phyloP scores from a whole-genome alignment of 92 coral and sea anemone species.

The Palythoa grandiflora region DNA sequence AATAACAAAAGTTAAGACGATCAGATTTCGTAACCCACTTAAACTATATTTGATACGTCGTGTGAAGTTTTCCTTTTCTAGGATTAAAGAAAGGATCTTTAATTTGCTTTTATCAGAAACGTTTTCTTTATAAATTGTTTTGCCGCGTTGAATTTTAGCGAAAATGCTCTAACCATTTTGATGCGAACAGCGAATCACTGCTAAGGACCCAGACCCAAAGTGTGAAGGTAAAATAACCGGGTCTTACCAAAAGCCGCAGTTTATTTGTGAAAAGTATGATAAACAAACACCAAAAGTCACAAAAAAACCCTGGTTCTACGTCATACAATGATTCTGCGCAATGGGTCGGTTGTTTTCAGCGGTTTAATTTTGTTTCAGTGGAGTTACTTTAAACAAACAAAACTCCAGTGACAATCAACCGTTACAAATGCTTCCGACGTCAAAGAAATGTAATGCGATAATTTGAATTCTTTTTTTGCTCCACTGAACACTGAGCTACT shows the following conservation, averaged over 20 bases:
- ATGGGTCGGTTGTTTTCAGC: not conserved
- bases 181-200: no score
- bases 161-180: no score
- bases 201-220: no score
- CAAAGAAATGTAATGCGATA: not conserved
- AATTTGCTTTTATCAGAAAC: not conserved
- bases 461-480: constrained; percentile 8
- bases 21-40: not conserved
- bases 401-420: not conserved
- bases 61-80: not conserved
- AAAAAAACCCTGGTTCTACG: not conserved
- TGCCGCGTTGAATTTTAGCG: no score
- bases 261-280: no score
- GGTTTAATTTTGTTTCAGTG: no score
- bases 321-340: not conserved
- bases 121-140: no score
- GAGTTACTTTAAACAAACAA: constrained; percentile 21
- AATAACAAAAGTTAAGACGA: not conserved
- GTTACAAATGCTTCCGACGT: constrained; percentile 24
- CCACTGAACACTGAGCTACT: not conserved
- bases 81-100: not conserved
- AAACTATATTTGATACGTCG: not conserved
- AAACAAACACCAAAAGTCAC: no score
- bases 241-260: no score
- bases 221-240: no score